A percentile compares a stretch with the other conserved stretches of the same genome.
phyloP scores from a whole-genome alignment of 1,140 invertebrate genomes.

The Drosophila nebulosa region DNA sequence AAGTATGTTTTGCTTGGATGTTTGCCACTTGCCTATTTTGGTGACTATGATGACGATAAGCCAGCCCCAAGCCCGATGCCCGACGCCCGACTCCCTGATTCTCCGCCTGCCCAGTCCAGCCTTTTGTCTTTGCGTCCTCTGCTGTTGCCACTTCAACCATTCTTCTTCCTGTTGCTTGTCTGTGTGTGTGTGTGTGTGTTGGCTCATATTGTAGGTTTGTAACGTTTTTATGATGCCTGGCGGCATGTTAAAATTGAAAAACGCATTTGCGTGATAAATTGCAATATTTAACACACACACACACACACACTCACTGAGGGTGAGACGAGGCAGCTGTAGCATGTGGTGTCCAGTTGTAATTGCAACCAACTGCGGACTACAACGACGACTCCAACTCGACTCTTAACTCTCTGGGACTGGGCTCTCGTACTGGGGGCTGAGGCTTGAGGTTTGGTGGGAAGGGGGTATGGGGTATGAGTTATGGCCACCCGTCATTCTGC shows the following conservation, averaged over 20 bases:
- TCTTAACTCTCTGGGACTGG: slow-evolving; percentile 14
- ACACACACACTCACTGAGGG: slow-evolving; percentile 13
- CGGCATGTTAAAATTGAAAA: slow-evolving; percentile 81
- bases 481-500: slow-evolving; percentile 76
- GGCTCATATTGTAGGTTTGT: slow-evolving; percentile 76
- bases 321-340: slow-evolving; percentile 69
- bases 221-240: slow-evolving; percentile 81
- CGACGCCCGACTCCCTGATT: no score
- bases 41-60: slow-evolving; percentile 2
- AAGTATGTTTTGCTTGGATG: slow-evolving; percentile 26
- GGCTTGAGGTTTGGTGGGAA: not conserved
- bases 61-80: no score
- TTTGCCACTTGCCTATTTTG: slow-evolving; percentile 38
- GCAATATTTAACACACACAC: slow-evolving; percentile 80
- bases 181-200: slow-evolving; percentile 33
- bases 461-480: slow-evolving; percentile 55
- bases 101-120: not conserved
- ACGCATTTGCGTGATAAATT: slow-evolving; percentile 81
- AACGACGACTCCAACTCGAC: slow-evolving; percentile 38
- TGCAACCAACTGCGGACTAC: slow-evolving; percentile 65
- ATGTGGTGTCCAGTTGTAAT: slow-evolving; percentile 79
- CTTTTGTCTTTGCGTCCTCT: slow-evolving; percentile 28
- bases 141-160: slow-evolving; percentile 18
- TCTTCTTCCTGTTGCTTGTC: slow-evolving; percentile 25
- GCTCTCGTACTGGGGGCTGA: not conserved